A percentile compares a stretch with the other conserved stretches of the same genome.
phyloP scores from a whole-genome alignment of 2,797 vertebrate genomes.

The Menidia menidia region DNA sequence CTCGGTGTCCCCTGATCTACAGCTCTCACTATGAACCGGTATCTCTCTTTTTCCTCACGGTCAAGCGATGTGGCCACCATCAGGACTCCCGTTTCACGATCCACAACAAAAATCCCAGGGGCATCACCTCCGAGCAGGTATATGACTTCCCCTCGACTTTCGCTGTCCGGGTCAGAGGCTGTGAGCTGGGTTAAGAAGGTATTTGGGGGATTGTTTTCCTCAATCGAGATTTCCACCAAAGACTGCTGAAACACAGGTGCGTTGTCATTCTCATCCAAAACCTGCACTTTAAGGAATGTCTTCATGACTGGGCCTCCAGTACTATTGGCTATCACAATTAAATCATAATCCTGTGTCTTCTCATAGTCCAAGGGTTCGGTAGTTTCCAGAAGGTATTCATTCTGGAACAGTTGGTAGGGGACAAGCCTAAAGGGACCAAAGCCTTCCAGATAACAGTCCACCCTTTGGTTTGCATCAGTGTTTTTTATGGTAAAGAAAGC shows the following conservation, averaged over 20 bases:
- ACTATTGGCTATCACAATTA: slow-evolving; percentile 88
- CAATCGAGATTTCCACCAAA: slow-evolving; percentile 89
- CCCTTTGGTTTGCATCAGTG: slow-evolving; percentile 86
- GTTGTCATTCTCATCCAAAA: slow-evolving; percentile 96
- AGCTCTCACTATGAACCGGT: slow-evolving; percentile 93
- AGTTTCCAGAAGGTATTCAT: slow-evolving; percentile 95
- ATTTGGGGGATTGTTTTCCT: slow-evolving; percentile 94
- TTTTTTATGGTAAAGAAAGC: slow-evolving; percentile 97
- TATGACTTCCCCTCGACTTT: slow-evolving; percentile 86
- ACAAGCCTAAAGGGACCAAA: slow-evolving; percentile 90
- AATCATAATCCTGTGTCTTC: slow-evolving; percentile 86
- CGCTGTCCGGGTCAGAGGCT: slow-evolving; percentile 93
- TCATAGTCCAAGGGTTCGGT: slow-evolving; percentile 93
- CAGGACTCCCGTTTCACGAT: slow-evolving; percentile 89
- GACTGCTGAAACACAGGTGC: slow-evolving; percentile 91
- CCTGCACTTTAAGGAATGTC: slow-evolving; percentile 88
- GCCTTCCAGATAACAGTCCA: slow-evolving; percentile 90
- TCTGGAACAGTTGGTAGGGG: slow-evolving; percentile 89
- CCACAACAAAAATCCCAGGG: slow-evolving; percentile 90
- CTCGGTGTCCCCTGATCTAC: slow-evolving; percentile 91
- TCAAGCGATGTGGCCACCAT: slow-evolving; percentile 91
- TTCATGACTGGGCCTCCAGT: slow-evolving; percentile 84
- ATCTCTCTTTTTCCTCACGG: slow-evolving; percentile 95
- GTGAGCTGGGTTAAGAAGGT: slow-evolving; percentile 91
- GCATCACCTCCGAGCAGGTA: slow-evolving; percentile 92